Evolutionary conservation across 2,797 vertebrate species (phyloP), one percentile per base, ranked within the genome.

Genomic region (Dendrocincla tyrannina): DNA sequence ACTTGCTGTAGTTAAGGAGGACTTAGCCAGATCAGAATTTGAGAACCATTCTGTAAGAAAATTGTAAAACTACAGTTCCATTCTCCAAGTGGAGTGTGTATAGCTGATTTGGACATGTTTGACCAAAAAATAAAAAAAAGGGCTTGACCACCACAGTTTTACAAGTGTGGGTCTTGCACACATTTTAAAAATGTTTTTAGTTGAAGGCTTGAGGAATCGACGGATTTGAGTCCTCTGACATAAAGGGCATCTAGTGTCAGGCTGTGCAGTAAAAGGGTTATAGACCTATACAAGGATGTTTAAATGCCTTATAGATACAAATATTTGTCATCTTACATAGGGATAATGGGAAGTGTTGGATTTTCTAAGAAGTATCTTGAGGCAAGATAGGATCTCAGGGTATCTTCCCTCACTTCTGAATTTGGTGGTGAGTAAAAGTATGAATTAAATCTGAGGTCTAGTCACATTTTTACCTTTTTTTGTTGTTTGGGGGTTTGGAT

Each of bases 391-490:
- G 27, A 52, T 79, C 68, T 95, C 30, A n/a, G 49, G 49, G 39
- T 44, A 60, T 32, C 30, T 89, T 85, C 35, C 20, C 9, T 70
- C 52, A 66, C 13, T 76, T 85, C 16, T 62, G 28, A 85, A 37
- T 75, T 87, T 70, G n/a, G 33, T 73, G 32, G 24, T 50, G 16
- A 85, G 64, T 91, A 63, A 41, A 91, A 59, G 13, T 63, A 70
- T 80, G 1, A 85, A 55, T 90, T 77, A 30, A 77, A 68, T 77
- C 44, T 79, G 72, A 88, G n/a, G 44, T 60, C 27, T 79, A 50
- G n/a, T 85, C 30, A 56, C 35, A 49, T 83, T 95, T 89, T 91
- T 46, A 72, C 55, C 28, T 50, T 46, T 67, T 80, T 55, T 74
- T 69, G 19, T 25, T 58, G 7, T 30, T 67, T 64, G 33, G 10